Conservation (phyloP, 2,113 vertebrate genomes). For the Cichladusa arquata region DNA sequence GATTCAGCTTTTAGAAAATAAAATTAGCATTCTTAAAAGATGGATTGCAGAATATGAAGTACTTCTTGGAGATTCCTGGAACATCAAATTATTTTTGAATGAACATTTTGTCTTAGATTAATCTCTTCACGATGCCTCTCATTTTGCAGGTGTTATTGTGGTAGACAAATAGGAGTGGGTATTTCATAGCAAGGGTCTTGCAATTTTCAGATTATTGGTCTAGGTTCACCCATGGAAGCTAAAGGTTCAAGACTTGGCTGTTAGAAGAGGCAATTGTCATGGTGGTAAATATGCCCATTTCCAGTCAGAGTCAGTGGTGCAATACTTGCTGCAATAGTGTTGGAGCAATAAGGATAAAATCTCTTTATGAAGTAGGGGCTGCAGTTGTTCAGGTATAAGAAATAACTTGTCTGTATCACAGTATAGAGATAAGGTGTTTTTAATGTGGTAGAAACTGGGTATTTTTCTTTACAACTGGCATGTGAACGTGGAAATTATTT, state of each 20-base stretch:
- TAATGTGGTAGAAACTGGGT: not conserved
- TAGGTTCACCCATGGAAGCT: not conserved
- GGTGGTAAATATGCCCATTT: not conserved
- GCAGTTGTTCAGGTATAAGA: not conserved
- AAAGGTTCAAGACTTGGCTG: not conserved
- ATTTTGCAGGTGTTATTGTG: not conserved
- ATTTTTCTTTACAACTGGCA: not conserved
- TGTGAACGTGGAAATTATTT: not conserved
- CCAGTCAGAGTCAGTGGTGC: not conserved
- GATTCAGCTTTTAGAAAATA: conserved; percentile 16
- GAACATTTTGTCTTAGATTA: not conserved
- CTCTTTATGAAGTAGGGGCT: not conserved
- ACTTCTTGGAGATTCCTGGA: not conserved
- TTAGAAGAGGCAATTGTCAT: not conserved
- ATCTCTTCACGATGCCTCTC: not conserved
- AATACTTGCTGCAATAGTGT: not conserved
- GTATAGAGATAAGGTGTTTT: not conserved
- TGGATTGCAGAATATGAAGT: conserved; percentile 2
- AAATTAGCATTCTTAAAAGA: conserved; percentile 46
- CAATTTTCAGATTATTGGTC: not conserved
- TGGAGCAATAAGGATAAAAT: not conserved
- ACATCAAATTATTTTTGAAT: conserved; percentile 22
- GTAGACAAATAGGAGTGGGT: not conserved
- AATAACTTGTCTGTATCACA: not conserved
- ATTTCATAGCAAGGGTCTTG: not conserved